Evolutionary conservation across 37 sponge, comb jelly and placozoan genomes (phyloP), one percentile per base, ranked within the genome.

Genomic region (Amphimedon queenslandica): DNA sequence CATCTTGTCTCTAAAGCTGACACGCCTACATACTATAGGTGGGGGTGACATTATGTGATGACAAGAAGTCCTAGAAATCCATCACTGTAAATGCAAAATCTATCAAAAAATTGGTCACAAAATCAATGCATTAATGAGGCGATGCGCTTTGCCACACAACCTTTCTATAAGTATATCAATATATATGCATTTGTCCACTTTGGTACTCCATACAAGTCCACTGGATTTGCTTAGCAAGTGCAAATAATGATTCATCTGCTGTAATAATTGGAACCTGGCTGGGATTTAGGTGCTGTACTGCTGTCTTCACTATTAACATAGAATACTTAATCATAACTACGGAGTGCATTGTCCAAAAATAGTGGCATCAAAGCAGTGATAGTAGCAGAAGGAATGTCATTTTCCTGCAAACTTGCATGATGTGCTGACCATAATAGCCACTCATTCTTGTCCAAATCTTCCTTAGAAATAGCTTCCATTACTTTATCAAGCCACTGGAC

Each of bases 341-440:
- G 2, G 73, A 72, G 51, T 72, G 73, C 73, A 72, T 55, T 72
- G 25, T 72, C 58, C 35, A 72, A 21, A 55, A 72, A 72, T n/a
- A 72, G 36, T 72, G 57, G 73, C 36, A 70, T 57, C 58, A 72
- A 55, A 33, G 58, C 73, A 72, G 33, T 72, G 36, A 72, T 72
- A 57, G 73, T 37, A 55, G 73, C 57, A 34, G 73, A 60, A 57
- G 73, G 73, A 11, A 72, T 55, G 31, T 33, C 73, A 29, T 57
- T 37, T 72, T 72, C 58, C 31, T 72, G 73, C 55, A 74, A 40
- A 58, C 63, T 60, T 29, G 73, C 36, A 31, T 72, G 60, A 33
- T 72, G 31, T 23, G 60, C 73, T 20, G 64, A 74, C 75, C 75
- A 74, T 31, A 58, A 55, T 43, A 72, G 33, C 73, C 73, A 72